These are phyloP conservation scores for Theretra japonica DNA, from an alignment of 2,888 invertebrate species.

Conservation along the genomic window DNA sequence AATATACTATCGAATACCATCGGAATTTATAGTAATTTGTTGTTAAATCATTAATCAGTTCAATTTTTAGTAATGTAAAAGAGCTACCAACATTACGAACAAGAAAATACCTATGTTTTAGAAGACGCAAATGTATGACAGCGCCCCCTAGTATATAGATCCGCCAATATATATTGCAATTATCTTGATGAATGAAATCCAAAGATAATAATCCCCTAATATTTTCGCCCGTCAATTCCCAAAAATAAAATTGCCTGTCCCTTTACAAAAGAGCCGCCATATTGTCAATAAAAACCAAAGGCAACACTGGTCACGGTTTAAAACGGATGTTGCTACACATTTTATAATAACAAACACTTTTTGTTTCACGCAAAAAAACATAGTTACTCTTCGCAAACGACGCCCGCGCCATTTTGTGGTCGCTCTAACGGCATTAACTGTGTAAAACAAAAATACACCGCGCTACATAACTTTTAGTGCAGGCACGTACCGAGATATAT, in stretches of 20 bases:
- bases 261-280: slow-evolving; percentile 2
- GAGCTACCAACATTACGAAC: too few relatives aligned
- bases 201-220: neutral
- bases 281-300: neutral
- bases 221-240: neutral
- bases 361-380: slow-evolving; percentile 21
- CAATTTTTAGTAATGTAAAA: too few relatives aligned
- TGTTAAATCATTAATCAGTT: too few relatives aligned
- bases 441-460: slow-evolving; percentile 39
- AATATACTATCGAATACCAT: too few relatives aligned
- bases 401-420: slow-evolving; percentile 30
- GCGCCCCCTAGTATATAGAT: neutral
- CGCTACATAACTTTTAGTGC: slow-evolving; percentile 10
- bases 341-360: slow-evolving; percentile 21
- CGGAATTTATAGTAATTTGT: too few relatives aligned
- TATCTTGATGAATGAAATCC: neutral
- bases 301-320: slow-evolving; percentile 9
- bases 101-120: too few relatives aligned
- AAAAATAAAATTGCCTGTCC: slow-evolving; percentile 7
- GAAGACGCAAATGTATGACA: too few relatives aligned
- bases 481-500: slow-evolving; percentile 29
- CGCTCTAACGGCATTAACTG: slow-evolving; percentile 41
- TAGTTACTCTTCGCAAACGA: slow-evolving; percentile 30
- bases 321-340: slow-evolving; percentile 15
- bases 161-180: neutral